Base-by-base conservation (phyloP, 2,888 invertebrate genomes). In the Meiosimyza platycephala region DNA sequence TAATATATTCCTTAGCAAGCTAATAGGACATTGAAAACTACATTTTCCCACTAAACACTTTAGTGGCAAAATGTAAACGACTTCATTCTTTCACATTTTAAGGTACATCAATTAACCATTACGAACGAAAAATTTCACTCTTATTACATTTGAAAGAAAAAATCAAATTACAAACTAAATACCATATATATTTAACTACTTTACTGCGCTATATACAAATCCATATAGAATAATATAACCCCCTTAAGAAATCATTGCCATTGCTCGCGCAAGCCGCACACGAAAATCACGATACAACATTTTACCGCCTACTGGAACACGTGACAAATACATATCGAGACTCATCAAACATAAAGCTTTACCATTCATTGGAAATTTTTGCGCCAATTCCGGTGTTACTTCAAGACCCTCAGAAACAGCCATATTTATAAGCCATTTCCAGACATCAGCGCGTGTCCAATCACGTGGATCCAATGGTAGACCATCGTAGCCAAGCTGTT, bases 261-360 rank as follows among this genome's bases (percentile, higher is more conserved):
- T 87, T 1, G 93, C 93, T 79, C 91, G 89, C 13, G 91, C 90
- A n/a, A 94, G 86, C 74, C 93, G 88, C 81, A 92, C 88, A 83
- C 92, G 90, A 81, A 91, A 92, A 85, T 91, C 94, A 87, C 92
- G 92, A 84, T 93, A 91, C 57, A 94, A 86, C 74, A 90, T 86
- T 82, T 91, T 91, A 12, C 93, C 93, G 1, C 90, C 91, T 1
- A 90, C 85, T 0, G 93, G 93, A 51, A 93, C 93, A 59, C 94
- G 86, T 75, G 89, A 89, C 2, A 91, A 88, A 86, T 93, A 94
- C 94, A 94, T 94, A 68, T 91, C 91, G 13, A 90, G 88, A n/a
- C 90, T 90, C 94, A 94, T 94, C 70, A 94, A 89, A 77, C 94
- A 94, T 6, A 94, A 87, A 0, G 93, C 94, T 85, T 94, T 94